Evolutionary conservation across 2,113 vertebrate genomes (phyloP), one percentile per base, ranked within the genome.

Genomic region (Gymnogyps californianus): DNA sequence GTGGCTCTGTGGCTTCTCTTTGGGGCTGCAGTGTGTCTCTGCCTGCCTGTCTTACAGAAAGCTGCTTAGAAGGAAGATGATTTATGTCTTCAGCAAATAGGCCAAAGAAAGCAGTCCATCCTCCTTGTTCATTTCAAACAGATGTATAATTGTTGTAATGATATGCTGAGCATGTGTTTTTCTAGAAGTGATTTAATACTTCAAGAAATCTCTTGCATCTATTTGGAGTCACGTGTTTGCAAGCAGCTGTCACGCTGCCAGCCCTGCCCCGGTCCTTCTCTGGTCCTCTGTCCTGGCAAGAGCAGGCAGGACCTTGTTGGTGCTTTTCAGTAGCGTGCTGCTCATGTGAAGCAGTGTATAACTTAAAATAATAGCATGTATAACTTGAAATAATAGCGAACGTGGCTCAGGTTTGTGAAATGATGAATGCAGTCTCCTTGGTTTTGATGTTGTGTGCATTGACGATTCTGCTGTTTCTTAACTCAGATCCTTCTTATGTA

Each of bases 151-250:
- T 83, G 82, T 92, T 95, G 86, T 96, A 97, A 96, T 93, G 92
- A 95, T 90, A 95, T 65, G 82, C 90, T 86, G 92, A 97, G 95
- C 94, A 85, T 70, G 89, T 94, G 95, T 82, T 77, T 95, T 88
- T 89, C 80, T 67, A 93, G 58, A 78, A 90, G 83, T 94, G 86
- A 93, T 97, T 97, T 94, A 93, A n/a, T 87, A 34, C 71, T 75
- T 95, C 52, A 49, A 71, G 93, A 84, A 89, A 95, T 65, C 72
- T 71, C 76, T 86, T 84, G 42, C 61, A 76, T 92, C 57, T 59
- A 10, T 71, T 90, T 49, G 8, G 83, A 36, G 42, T 84, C 54
- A 71, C 3, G 0, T 58, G 57, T 17, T 44, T 7, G 26, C 0
- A 3, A 57, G 82, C 2, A 9, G 54, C 49, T 69, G 64, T 80